Evolutionary conservation across 2,888 invertebrate genomes (phyloP).

Genomic region (Emesis russula): DNA sequence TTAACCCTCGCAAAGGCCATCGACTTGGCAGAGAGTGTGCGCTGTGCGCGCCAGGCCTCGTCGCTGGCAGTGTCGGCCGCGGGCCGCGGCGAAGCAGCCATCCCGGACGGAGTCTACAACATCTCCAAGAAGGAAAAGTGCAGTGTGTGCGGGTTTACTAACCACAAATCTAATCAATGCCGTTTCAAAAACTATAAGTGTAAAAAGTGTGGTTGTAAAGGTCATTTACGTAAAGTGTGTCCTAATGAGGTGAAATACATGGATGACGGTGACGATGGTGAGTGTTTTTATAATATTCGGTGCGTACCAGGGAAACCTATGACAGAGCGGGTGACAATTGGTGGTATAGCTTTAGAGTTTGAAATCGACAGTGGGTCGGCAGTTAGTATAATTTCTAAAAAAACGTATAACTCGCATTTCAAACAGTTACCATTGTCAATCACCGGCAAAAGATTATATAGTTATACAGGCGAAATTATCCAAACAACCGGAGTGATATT

Average conservation of each 20-base stretch:
- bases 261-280: constrained; percentile 73
- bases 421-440: constrained; percentile 46
- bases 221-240: constrained; percentile 69
- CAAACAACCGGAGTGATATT: constrained; percentile 43
- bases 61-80: constrained; percentile 15
- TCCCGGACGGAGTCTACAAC: constrained; percentile 51
- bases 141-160: constrained; percentile 59
- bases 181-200: constrained; percentile 60
- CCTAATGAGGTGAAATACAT: constrained; percentile 42
- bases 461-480: constrained; percentile 65
- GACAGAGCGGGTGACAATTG: constrained; percentile 54
- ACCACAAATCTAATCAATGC: constrained; percentile 61
- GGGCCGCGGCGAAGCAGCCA: constrained; percentile 9
- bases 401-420: constrained; percentile 51
- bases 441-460: constrained; percentile 38
- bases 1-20: constrained; percentile 48
- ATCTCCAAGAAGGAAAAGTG: constrained; percentile 77
- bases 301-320: constrained; percentile 58
- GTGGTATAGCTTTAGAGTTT: constrained; percentile 61
- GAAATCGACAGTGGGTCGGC: constrained; percentile 76
- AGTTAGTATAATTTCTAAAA: constrained; percentile 66
- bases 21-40: constrained; percentile 56
- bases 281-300: constrained; percentile 68
- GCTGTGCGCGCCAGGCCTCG: constrained; percentile 48
- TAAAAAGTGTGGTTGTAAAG: constrained; percentile 68